These are phyloP conservation scores for Drosophila anceps DNA, from an alignment of 2,888 invertebrate species.

Conservation along the genomic window DNA sequence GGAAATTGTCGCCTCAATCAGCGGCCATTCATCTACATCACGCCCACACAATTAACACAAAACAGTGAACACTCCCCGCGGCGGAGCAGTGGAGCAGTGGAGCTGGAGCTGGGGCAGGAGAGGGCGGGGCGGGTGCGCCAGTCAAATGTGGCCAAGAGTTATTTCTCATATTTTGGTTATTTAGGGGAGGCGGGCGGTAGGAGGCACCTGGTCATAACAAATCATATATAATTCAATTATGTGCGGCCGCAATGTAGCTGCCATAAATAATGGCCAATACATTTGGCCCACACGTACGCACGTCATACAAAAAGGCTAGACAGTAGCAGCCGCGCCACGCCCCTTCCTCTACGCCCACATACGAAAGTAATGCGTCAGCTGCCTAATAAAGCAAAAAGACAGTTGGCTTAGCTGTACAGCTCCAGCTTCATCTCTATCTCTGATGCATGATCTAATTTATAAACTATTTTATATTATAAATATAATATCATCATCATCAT, in stretches of 20 bases:
- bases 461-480: neutral
- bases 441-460: neutral
- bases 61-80: slow-evolving; percentile 50
- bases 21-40: slow-evolving; percentile 76
- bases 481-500: no score
- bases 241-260: slow-evolving; percentile 64
- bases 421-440: neutral
- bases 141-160: slow-evolving; percentile 12
- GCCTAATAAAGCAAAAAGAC: neutral
- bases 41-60: slow-evolving; percentile 77
- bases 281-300: slow-evolving; percentile 41
- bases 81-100: neutral
- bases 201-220: slow-evolving; percentile 55
- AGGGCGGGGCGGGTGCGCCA: neutral
- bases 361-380: neutral
- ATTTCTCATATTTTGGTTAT: neutral
- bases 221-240: slow-evolving; percentile 75
- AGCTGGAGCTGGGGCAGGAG: no score
- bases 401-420: neutral
- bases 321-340: slow-evolving; percentile 9
- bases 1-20: slow-evolving; percentile 64
- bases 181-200: neutral
- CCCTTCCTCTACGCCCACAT: neutral
- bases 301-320: neutral
- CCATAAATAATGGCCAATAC: slow-evolving; percentile 71